Conservation (phyloP, 2,888 invertebrate genomes). For the Melinaea menophilus region DNA sequence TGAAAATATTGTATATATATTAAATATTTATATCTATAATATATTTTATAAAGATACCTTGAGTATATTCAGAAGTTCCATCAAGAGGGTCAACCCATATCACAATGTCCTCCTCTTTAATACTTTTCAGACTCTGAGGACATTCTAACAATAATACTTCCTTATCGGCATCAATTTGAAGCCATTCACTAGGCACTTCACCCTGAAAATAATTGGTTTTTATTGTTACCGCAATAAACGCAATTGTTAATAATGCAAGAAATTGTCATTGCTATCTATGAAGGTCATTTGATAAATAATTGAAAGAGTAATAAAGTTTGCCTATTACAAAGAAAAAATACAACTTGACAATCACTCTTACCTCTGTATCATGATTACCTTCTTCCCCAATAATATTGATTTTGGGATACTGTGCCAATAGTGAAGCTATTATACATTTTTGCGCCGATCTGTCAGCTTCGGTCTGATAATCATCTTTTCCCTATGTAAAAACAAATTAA, state of each 20-base stretch:
- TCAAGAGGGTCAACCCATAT: slow-evolving; percentile 99
- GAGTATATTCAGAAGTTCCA: slow-evolving; percentile 98
- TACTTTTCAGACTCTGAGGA: slow-evolving; percentile 80
- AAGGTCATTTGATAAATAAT: slow-evolving; percentile 3
- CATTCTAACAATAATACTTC: slow-evolving; percentile 81
- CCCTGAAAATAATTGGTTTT: slow-evolving; percentile 40
- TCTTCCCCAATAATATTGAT: slow-evolving; percentile 95
- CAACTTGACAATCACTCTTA: slow-evolving; percentile 35
- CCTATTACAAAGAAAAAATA: not conserved
- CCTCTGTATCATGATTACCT: slow-evolving; percentile 81
- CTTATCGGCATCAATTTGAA: slow-evolving; percentile 84
- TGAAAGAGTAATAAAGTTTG: no score
- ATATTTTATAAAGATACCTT: slow-evolving; percentile 74
- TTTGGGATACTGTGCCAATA: slow-evolving; percentile 89
- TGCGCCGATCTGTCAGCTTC: slow-evolving; percentile 98
- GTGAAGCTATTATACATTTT: slow-evolving; percentile 92
- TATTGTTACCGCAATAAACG: not conserved
- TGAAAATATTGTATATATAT: slow-evolving; percentile 16
- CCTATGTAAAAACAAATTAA: slow-evolving; percentile 65
- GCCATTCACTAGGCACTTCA: slow-evolving; percentile 83
- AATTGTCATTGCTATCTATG: not conserved
- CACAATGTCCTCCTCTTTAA: slow-evolving; percentile 90
- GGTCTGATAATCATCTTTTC: slow-evolving; percentile 96
- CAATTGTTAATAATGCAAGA: slow-evolving; percentile 1
- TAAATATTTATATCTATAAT: slow-evolving; percentile 16